Evolutionary conservation across 2,888 invertebrate species (phyloP), one percentile per base, ranked within the genome.

Genomic region (Mythimna impura): DNA sequence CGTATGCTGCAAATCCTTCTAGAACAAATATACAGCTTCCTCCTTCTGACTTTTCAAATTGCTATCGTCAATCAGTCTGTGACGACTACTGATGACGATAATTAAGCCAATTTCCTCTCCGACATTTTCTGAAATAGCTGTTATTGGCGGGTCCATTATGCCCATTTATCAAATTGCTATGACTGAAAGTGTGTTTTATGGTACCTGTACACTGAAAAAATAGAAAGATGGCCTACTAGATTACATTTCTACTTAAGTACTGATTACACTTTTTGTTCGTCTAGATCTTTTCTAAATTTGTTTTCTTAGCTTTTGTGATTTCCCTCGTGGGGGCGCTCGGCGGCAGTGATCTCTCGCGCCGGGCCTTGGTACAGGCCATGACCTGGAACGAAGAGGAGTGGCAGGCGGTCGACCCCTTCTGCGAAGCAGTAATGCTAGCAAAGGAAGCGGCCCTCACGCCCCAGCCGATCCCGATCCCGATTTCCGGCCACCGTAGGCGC

Each of bases 21-120:
- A 95, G 71, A 0, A 94, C 93, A n/a, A 93, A 94, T 3, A 95
- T 92, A 77, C 94, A 94, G 36, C 90, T 89, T 0, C 93, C 94
- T 4, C 93, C 93, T 66, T 93, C 91, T 9, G 91, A 71, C 55
- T 88, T 91, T 0, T n/a, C 57, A 10, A 50, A 30, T 57, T 52
- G 30, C 64, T 4, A 12, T 36, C 6, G 7, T 22, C 34, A 50
- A 73, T 57, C 20, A 65, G 1, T 52, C 30, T 43, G 12, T 17
- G 47, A 17, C 47, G 47, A 47, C 0, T 5, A 0, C 47, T 58
- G n/a, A 52, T 52, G 40, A 52, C 14, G n/a, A 60, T 58, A 60
- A 66, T 66, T 52, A 58, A n/a, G 66, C 58, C 66, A 66, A 73
- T 73, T 73, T 73, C 66, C 73, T 60, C 52, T 43, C 2, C 7